phyloP scores from a whole-genome alignment of 2,888 invertebrate genomes.

The Trachelus stipa region DNA sequence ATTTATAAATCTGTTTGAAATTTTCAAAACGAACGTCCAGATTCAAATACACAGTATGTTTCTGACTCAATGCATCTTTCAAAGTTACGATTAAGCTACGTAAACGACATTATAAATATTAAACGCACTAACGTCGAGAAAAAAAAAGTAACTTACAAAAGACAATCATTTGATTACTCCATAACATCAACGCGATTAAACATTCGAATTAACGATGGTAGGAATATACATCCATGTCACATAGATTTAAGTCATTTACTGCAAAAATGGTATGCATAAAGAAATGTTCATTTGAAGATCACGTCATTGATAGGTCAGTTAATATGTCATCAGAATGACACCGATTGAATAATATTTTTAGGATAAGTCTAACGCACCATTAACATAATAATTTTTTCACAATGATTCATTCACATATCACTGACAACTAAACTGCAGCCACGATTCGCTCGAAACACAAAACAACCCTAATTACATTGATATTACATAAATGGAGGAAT shows the following conservation, averaged over 20 bases:
- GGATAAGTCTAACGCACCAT: background rate
- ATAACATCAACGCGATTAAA: background rate
- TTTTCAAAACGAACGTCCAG: background rate
- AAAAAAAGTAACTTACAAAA: background rate
- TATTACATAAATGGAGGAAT: background rate
- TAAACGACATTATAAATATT: background rate
- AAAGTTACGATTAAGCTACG: background rate
- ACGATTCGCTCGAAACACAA: background rate
- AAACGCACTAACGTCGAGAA: background rate
- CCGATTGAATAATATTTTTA: background rate
- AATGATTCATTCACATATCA: background rate
- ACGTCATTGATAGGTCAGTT: background rate
- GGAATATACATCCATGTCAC: too few relatives aligned
- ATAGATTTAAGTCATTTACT: background rate
- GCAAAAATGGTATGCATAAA: background rate
- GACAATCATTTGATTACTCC: slow-evolving; percentile 3
- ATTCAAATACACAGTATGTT: background rate
- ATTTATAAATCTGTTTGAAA: slow-evolving; percentile 21
- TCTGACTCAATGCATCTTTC: background rate
- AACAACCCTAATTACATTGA: background rate
- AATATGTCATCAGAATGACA: background rate
- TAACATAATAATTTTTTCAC: background rate
- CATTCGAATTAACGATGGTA: background rate
- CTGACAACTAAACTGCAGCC: background rate
- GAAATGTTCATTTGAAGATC: too few relatives aligned